These are phyloP conservation scores for Formica selysi DNA, from an alignment of 1,140 invertebrate species.

Conservation along the genomic window DNA sequence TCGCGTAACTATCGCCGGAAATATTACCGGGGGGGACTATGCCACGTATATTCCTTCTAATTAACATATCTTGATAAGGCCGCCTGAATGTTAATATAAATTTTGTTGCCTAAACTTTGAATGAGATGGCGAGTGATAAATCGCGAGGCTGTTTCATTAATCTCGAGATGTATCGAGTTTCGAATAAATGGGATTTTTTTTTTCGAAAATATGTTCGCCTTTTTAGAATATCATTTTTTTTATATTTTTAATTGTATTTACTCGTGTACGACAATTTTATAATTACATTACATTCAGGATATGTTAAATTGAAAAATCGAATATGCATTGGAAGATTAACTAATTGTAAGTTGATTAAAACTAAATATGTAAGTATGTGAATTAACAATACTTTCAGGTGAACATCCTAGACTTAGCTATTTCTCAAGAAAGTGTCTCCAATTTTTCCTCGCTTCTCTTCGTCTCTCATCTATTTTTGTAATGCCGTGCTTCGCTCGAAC, in stretches of 20 bases:
- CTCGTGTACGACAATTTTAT: not conserved
- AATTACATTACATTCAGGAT: not conserved
- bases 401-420: not conserved
- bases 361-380: not conserved
- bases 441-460: slow-evolving; percentile 41
- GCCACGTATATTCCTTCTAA: slow-evolving; percentile 45
- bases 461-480: not conserved
- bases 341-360: not conserved
- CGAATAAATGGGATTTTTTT: not conserved
- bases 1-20: slow-evolving; percentile 50
- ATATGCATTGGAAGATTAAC: slow-evolving; percentile 7
- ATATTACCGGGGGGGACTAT: slow-evolving; percentile 62
- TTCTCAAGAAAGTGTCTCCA: not conserved
- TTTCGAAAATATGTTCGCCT: not conserved
- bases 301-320: not conserved
- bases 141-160: slow-evolving; percentile 26
- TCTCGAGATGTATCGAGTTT: not conserved
- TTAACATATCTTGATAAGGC: slow-evolving; percentile 77
- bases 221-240: not conserved
- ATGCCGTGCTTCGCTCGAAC: slow-evolving; percentile 30
- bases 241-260: not conserved
- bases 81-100: slow-evolving; percentile 44
- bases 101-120: slow-evolving; percentile 46
- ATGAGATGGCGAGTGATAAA: slow-evolving; percentile 25
- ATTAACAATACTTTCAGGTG: not conserved